phyloP scores from a whole-genome alignment of 2,888 invertebrate genomes.

The Agrypnus murinus region DNA sequence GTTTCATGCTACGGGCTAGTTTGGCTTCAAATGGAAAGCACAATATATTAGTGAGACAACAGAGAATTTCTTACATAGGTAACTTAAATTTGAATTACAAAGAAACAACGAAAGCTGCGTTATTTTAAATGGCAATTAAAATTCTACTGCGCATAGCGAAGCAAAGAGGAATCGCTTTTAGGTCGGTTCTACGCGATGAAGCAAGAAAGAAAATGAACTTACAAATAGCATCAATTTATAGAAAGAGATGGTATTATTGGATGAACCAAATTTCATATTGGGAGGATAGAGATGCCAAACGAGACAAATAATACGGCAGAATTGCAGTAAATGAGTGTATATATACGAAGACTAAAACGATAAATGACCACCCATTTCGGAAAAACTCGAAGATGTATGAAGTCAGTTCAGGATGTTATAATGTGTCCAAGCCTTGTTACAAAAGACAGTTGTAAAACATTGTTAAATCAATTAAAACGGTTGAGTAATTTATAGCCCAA shows the following conservation, averaged over 20 bases:
- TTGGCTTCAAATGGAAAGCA: conserved; percentile 17
- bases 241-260: conserved; percentile 48
- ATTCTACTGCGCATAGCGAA: conserved; percentile 63
- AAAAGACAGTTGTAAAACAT: conserved; percentile 61
- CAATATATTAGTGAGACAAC: conserved; percentile 51
- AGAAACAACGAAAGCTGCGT: conserved; percentile 60
- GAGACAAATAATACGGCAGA: conserved; percentile 55
- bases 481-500: conserved; percentile 64
- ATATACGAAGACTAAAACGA: conserved; percentile 58
- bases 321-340: conserved; percentile 59
- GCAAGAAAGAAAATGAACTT: conserved; percentile 45
- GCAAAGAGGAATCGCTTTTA: conserved; percentile 37
- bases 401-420: conserved; percentile 53
- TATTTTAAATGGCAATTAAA: conserved; percentile 67
- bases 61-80: conserved; percentile 54
- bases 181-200: conserved; percentile 24
- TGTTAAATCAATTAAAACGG: conserved; percentile 62
- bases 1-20: conserved; percentile 4
- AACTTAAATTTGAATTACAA: conserved; percentile 65
- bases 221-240: conserved; percentile 53
- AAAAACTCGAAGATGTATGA: conserved; percentile 56
- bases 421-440: conserved; percentile 55
- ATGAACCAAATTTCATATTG: conserved; percentile 31
- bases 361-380: conserved; percentile 61
- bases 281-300: conserved; percentile 39